Evolutionary conservation across 2,797 vertebrate genomes (phyloP), one percentile per base, ranked within the genome.

Genomic region (Sebastes minor): DNA sequence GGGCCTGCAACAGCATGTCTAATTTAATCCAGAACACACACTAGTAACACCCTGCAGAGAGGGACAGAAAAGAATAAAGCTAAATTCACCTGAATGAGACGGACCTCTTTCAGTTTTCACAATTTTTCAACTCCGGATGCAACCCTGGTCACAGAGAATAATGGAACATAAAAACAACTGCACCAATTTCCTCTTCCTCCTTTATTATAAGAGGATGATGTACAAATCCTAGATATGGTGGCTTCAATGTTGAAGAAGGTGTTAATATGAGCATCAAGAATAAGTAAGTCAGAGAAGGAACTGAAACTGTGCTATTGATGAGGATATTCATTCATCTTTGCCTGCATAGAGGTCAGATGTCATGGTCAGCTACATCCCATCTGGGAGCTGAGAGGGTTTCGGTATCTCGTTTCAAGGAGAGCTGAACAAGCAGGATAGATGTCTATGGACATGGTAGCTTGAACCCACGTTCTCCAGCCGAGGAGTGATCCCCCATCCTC

Each of bases 361-460:
- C 62, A 82, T 80, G 80, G 78, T 85, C 74, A 71, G 68, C 76
- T 42, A n/a, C 52, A 35, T 72, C 53, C 66, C 66, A 61, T 60
- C 27, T 23, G 60, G 14, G 57, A 57, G 57, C 66, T 60, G 23
- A 25, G 38, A 80, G 79, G 57, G 63, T 82, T 76, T 78, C 63
- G n/a, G 68, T 67, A 68, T 74, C 67, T 25, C 46, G 67, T 52
- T 52, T 78, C 72, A 81, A 61, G 77, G 66, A 80, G 56, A 77
- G 71, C 62, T 52, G 62, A 81, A 66, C 16, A 61, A 80, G 62
- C 69, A 76, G 23, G 49, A 74, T 74, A 59, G 61, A 70, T 73
- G 28, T 6, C 38, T 74, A 53, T 32, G 22, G 78, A 63, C 33
- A 68, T 7, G 35, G 46, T 28, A 55, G 73, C 65, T 30, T 55